Conservation (phyloP, 2,113 vertebrate species). For the Rhabdomys dilectus region DNA sequence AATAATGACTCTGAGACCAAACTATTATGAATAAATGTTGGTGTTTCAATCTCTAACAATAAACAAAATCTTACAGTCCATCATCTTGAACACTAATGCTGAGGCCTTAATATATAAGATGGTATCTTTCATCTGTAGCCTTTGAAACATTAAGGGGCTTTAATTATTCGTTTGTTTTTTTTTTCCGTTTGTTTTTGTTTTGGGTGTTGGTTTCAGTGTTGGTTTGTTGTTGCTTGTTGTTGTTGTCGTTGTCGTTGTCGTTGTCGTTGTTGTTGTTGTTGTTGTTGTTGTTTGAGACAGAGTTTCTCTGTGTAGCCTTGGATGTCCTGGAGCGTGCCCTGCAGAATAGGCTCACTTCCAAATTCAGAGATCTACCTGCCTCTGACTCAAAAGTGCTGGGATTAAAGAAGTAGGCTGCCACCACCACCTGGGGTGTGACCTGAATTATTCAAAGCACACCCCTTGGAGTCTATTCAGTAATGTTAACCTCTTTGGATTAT, state of each 20-base stretch:
- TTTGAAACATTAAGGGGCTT: slow-evolving; percentile 56
- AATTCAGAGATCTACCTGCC: neutral
- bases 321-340: neutral
- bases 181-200: neutral
- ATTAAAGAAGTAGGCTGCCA: neutral
- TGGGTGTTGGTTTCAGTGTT: neutral
- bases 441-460: slow-evolving; percentile 47
- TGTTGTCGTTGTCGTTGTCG: neutral
- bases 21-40: neutral
- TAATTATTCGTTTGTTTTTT: slow-evolving; percentile 64
- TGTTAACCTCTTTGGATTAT: slow-evolving; percentile 56
- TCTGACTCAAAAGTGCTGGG: no score
- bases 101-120: slow-evolving; percentile 35
- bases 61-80: slow-evolving; percentile 40
- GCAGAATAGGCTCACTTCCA: neutral
- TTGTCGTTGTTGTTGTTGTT: no score
- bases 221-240: neutral
- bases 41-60: slow-evolving; percentile 44
- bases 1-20: no score
- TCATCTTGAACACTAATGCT: slow-evolving; percentile 12
- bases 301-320: neutral
- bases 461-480: slow-evolving; percentile 52
- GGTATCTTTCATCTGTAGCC: slow-evolving; percentile 60
- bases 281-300: neutral
- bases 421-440: neutral